These are phyloP conservation scores for Chirona hameri DNA, from an alignment of 2,888 invertebrate genomes.

Conservation along the genomic window DNA sequence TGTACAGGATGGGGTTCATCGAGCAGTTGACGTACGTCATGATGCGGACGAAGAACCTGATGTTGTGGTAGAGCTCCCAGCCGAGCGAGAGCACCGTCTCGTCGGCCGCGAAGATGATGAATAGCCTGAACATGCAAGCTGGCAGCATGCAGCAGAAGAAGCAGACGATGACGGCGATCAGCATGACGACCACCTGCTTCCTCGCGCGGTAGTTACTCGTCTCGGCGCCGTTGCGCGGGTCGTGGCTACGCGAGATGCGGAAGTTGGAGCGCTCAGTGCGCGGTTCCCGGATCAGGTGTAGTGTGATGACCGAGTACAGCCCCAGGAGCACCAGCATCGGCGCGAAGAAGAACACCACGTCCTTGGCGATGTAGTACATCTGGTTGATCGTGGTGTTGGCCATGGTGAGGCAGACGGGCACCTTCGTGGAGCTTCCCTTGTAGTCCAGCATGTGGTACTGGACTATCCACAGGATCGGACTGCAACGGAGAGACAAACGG, in stretches of 20 bases:
- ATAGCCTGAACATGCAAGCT: constrained; percentile 79
- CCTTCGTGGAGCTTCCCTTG: constrained; percentile 62
- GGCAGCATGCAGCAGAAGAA: constrained; percentile 88
- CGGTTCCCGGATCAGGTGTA: constrained; percentile 70
- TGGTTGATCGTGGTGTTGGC: constrained; percentile 73
- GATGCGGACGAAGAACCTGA: constrained; percentile 78
- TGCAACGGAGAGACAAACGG: constrained; percentile 50
- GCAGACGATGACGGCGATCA: constrained; percentile 81
- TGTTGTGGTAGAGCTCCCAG: constrained; percentile 73
- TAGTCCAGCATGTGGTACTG: constrained; percentile 68
- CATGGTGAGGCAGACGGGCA: constrained; percentile 75
- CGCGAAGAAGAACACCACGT: constrained; percentile 69
- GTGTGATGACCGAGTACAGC: constrained; percentile 79
- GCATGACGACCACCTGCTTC: constrained; percentile 77
- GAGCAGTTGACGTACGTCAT: constrained; percentile 88
- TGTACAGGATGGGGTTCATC: constrained; percentile 85
- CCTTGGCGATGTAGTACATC: constrained; percentile 65
- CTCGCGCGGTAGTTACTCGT: constrained; percentile 33
- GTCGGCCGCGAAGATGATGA: constrained; percentile 74
- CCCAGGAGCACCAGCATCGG: constrained; percentile 75
- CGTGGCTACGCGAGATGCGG: background rate
- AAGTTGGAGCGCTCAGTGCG: background rate
- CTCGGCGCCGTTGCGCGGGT: constrained; percentile 9
- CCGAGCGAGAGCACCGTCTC: constrained; percentile 58
- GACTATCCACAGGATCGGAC: constrained; percentile 79